Conservation (phyloP, 1,140 invertebrate species). For the Anastatus disparis region DNA sequence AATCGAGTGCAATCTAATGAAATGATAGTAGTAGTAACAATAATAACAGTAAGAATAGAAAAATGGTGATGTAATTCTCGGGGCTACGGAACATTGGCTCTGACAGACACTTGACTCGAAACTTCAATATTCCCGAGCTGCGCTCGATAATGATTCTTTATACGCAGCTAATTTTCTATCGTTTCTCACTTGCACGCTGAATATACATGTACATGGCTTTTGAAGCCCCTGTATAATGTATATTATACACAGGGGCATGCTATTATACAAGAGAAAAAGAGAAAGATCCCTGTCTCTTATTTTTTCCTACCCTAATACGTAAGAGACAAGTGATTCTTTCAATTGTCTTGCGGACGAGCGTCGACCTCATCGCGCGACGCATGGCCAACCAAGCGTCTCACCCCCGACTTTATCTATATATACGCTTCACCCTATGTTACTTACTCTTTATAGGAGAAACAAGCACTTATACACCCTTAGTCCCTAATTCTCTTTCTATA, state of each 20-base stretch:
- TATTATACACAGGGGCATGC: too few relatives aligned
- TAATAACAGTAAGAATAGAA: too few relatives aligned
- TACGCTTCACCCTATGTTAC: too few relatives aligned
- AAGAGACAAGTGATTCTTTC: conserved; percentile 66
- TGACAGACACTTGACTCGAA: conserved; percentile 28
- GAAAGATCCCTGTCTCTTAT: too few relatives aligned
- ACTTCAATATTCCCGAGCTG: neutral
- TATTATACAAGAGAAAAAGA: neutral
- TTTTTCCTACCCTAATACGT: too few relatives aligned
- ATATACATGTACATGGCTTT: neutral
- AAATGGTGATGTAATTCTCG: neutral
- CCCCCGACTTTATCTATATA: conserved; percentile 52
- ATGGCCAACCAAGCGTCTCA: conserved; percentile 62
- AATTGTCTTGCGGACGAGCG: conserved; percentile 59
- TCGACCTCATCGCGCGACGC: conserved; percentile 49
- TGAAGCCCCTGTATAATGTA: too few relatives aligned
- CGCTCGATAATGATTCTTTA: neutral
- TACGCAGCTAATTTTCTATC: conserved; percentile 31
- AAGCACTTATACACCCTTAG: too few relatives aligned
- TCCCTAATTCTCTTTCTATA: neutral
- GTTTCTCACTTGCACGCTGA: conserved; percentile 4
- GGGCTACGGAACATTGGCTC: conserved; percentile 18
- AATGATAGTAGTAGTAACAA: too few relatives aligned
- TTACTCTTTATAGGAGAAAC: too few relatives aligned
- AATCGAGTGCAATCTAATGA: too few relatives aligned